These are phyloP conservation scores for Merluccius polli DNA, from an alignment of 2,797 vertebrate species.

Conservation along the genomic window DNA sequence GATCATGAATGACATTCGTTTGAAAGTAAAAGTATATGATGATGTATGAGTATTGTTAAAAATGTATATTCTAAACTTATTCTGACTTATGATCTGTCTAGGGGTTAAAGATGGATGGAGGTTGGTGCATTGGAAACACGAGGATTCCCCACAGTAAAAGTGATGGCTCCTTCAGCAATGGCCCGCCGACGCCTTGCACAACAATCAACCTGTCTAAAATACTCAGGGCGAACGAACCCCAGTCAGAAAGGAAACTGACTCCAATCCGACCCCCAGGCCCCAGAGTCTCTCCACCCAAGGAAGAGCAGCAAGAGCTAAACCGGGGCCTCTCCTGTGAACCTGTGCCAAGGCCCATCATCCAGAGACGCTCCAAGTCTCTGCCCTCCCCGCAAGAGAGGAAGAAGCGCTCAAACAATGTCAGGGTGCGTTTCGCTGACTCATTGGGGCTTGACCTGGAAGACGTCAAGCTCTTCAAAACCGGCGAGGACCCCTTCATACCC, in stretches of 20 bases:
- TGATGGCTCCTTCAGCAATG: slow-evolving; percentile 36
- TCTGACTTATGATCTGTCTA: not conserved
- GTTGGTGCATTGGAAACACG: slow-evolving; percentile 66
- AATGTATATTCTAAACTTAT: not conserved
- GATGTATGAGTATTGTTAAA: not conserved
- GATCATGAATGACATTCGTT: not conserved
- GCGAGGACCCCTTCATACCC: slow-evolving; percentile 87
- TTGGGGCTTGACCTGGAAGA: slow-evolving; percentile 88
- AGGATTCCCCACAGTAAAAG: slow-evolving; percentile 52
- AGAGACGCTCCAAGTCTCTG: slow-evolving; percentile 80
- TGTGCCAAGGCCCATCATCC: slow-evolving; percentile 81
- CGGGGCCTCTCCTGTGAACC: slow-evolving; percentile 75
- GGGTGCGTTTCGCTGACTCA: slow-evolving; percentile 91
- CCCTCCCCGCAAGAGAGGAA: slow-evolving; percentile 77
- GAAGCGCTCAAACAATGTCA: slow-evolving; percentile 64
- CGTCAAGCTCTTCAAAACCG: slow-evolving; percentile 82
- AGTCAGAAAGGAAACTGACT: slow-evolving; percentile 43
- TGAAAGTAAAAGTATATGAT: not conserved
- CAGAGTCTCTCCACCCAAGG: slow-evolving; percentile 26
- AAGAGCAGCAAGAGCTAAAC: slow-evolving; percentile 21
- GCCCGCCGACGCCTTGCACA: slow-evolving; percentile 67
- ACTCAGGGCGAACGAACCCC: slow-evolving; percentile 42
- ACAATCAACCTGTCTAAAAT: slow-evolving; percentile 66
- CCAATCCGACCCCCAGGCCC: slow-evolving; percentile 54
- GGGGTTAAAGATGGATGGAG: slow-evolving; percentile 53